Conservation (phyloP, 2,797 vertebrate genomes). For the Sternotherus odoratus region DNA sequence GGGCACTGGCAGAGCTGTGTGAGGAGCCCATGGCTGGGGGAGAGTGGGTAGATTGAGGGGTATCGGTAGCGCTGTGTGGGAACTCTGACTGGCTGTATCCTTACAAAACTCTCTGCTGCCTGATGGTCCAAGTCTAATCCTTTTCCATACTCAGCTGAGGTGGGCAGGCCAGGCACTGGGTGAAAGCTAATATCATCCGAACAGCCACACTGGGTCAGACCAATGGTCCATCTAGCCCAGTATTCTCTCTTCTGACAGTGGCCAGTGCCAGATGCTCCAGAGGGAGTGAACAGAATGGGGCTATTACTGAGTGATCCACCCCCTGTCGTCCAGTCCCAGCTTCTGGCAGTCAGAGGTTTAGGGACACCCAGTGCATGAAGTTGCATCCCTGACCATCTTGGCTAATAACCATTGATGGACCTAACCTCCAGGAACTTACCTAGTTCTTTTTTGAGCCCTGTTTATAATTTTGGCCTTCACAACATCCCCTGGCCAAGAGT, state of each 20-base stretch:
- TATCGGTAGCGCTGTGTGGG: neutral
- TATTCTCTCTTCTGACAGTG: neutral
- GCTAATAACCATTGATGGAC: neutral
- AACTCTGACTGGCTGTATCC: neutral
- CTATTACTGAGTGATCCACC: neutral
- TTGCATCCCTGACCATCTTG: too few relatives aligned
- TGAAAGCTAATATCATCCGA: too few relatives aligned
- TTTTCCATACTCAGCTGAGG: neutral
- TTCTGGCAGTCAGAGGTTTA: neutral
- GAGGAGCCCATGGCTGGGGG: too few relatives aligned
- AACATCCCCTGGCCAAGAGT: too few relatives aligned
- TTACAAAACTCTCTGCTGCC: neutral
- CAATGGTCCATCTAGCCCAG: neutral
- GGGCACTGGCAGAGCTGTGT: too few relatives aligned
- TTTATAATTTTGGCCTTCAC: too few relatives aligned
- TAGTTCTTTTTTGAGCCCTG: neutral
- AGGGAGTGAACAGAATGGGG: neutral
- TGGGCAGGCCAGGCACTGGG: neutral
- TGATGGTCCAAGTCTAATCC: neutral
- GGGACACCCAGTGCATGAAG: neutral
- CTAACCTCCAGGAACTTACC: neutral
- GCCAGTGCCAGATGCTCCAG: neutral
- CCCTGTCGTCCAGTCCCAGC: too few relatives aligned
- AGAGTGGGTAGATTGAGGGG: neutral
- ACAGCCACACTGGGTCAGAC: neutral